These are phyloP conservation scores for Bellardia pandia DNA, from an alignment of 2,888 invertebrate species.

Conservation along the genomic window DNA sequence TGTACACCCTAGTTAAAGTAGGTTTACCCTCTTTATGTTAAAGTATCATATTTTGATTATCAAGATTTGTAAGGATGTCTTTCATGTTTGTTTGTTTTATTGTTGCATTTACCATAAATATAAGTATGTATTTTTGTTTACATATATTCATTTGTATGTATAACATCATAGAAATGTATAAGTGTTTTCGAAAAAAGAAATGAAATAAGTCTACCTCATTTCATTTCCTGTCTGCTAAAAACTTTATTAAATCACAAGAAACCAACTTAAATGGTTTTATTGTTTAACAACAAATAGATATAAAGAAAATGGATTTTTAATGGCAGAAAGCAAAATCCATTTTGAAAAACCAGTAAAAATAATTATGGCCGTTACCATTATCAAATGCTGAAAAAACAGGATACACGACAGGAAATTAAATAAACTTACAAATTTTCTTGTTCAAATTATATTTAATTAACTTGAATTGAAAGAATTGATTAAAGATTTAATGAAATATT, in stretches of 20 bases:
- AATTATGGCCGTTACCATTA: not conserved
- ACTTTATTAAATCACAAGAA: not conserved
- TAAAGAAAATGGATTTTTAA: not conserved
- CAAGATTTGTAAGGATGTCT: not conserved
- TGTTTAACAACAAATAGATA: not conserved
- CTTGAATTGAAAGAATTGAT: no score
- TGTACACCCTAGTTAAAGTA: no score
- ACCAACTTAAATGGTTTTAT: not conserved
- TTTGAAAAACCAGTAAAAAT: not conserved
- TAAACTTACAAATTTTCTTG: not conserved
- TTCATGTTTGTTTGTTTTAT: not conserved
- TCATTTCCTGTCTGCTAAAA: not conserved
- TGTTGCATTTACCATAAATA: not conserved
- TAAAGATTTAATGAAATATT: no score
- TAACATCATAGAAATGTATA: not conserved
- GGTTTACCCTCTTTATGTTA: not conserved
- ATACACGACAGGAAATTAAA: not conserved
- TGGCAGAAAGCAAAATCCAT: not conserved
- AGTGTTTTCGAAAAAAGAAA: not conserved
- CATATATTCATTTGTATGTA: not conserved
- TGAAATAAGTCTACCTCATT: not conserved
- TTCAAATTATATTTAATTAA: no score
- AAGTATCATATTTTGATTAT: constrained; percentile 18
- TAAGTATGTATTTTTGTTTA: not conserved
- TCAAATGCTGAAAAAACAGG: not conserved